Evolutionary conservation across 2,113 vertebrate species (phyloP), one percentile per base, ranked within the genome.

Genomic region (Sapayoa aenigma): DNA sequence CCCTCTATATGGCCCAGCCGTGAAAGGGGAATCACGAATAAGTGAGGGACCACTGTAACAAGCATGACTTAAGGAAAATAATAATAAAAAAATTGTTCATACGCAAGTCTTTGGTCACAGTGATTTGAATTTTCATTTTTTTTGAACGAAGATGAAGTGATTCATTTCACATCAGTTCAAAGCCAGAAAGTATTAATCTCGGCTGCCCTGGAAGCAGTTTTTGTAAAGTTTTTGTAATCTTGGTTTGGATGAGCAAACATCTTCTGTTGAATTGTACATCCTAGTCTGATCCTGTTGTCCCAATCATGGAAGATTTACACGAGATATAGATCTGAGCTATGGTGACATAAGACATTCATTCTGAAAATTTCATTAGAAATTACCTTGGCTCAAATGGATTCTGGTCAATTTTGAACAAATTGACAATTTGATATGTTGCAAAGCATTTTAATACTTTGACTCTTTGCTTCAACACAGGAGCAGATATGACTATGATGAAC

Each of bases 121-220:
- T 44, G 9, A 66, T 92, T 87, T 80, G 5, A 67, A 81, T 84
- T 62, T 86, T 44, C 28, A 14, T 69, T 93, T 94, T 92, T 65
- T 80, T 9, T 7, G 23, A 80, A 77, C 7, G 42, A 56, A 65
- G 47, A 49, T 46, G 1, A 74, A 84, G 8, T 69, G 0, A 82
- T 60, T 46, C 2, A 53, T 83, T 93, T 67, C 7, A 17, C 19
- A 16, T 50, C 46, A 24, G 6, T 44, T 86, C 22, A 46, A 80
- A 76, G 23, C 66, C 30, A 69, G 39, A 72, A 78, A 67, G 14
- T 52, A 63, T 35, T 77, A 69, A 35, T 23, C 8, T 60, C 12
- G 42, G 3, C 42, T 92, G 4, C 19, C 37, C 16, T 66, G 39
- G n/a, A 78, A 93, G 9, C 4, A 58, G 8, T 66, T 85, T 5